Evolutionary conservation across 2,797 vertebrate species (phyloP).

Genomic region (Chelonia mydas): DNA sequence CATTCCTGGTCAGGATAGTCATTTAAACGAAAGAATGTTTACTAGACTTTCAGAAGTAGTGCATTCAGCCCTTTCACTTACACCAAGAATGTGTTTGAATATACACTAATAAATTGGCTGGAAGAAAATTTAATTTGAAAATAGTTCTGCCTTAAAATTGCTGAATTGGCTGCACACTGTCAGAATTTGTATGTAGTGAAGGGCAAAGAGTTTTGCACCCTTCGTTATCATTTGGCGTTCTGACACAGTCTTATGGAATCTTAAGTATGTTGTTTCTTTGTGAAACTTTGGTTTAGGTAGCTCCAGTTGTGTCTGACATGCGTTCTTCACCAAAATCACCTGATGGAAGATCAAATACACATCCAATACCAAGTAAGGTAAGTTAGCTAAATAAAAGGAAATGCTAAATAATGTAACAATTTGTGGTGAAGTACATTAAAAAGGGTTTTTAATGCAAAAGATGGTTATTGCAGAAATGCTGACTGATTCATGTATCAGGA

Average conservation of each 20-base stretch:
- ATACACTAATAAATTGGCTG: neutral
- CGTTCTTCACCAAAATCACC: constrained; percentile 71
- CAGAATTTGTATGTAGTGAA: neutral
- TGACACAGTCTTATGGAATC: neutral
- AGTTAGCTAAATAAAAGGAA: constrained; percentile 4
- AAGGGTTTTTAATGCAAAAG: neutral
- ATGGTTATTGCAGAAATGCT: neutral
- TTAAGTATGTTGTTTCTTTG: neutral
- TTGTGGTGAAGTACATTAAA: neutral
- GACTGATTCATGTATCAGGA: neutral
- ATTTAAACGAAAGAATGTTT: neutral
- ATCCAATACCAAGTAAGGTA: constrained; percentile 76
- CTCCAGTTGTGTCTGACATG: constrained; percentile 57
- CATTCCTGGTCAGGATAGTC: neutral
- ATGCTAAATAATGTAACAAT: accelerated
- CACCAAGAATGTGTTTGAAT: neutral
- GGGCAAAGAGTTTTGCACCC: neutral
- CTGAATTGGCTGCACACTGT: accelerated
- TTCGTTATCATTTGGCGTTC: neutral
- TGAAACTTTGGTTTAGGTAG: constrained; percentile 62
- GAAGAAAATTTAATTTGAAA: neutral
- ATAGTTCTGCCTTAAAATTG: neutral
- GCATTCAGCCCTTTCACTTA: neutral
- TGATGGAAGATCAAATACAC: constrained; percentile 58
- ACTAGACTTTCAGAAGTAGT: neutral